Base-by-base conservation (phyloP, 2,113 vertebrate species). In the Heteronetta atricapilla region DNA sequence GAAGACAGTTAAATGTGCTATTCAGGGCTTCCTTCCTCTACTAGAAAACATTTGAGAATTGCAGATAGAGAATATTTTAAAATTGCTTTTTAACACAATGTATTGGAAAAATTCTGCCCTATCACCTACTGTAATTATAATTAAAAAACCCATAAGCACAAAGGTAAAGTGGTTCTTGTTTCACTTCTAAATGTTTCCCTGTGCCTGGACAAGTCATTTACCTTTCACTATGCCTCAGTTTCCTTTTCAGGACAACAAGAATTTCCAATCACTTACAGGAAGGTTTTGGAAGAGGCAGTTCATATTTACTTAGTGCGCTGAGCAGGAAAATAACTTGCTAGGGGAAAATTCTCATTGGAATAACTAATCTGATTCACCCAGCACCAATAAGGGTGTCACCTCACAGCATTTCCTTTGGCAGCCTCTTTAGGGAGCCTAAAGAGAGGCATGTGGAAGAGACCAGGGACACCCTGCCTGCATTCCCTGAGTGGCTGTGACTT, bases 281-380 rank as follows among this genome's bases (percentile, higher is more conserved):
- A 89, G 74, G 67, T 90, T 92, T 95, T 82, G 66, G 90, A 92
- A 67, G 63, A 93, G 59, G 67, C 40, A 85, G 38, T 70, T 94
- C 55, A 15, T 89, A 79, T 92, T 94, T 92, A 85, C 75, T 23
- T 87, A 87, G 81, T 55, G 90, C 66, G 82, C 46, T 89, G 88
- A 96, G 76, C 6, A 5, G 75, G 92, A 96, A 95, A 90, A 96
- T 92, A 73, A 69, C 86, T 92, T 92, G 81, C 86, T 89, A 12
- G 86, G 62, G 88, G 77, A 90, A 92, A 84, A 50, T 82, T 90
- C 92, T 89, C 50, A 29, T 48, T 90, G 88, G 90, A 90, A 86
- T 90, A 94, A 94, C 95, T 90, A 82, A 95, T 94, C 74, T 74
- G 81, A 92, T 92, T 87, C 77, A 89, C 59, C 50, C 74, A 70